A percentile compares a stretch with the other conserved stretches of the same genome.
Evolutionary conservation across 2,113 vertebrate species (phyloP).

Genomic region (Myocastor coypus): DNA sequence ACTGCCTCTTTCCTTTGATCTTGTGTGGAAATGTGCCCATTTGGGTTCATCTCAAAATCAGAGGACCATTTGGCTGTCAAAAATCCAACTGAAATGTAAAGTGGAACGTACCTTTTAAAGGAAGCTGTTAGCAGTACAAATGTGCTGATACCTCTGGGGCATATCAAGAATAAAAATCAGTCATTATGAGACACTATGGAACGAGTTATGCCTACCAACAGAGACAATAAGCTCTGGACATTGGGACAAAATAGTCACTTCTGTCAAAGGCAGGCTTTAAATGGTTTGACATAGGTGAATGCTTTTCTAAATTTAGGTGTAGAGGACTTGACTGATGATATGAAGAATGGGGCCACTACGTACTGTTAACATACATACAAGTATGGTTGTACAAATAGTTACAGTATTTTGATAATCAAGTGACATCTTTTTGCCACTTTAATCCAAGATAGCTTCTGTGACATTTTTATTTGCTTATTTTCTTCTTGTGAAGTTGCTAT

Average conservation of each 20-base stretch:
- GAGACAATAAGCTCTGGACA: neutral
- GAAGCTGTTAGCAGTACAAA: neutral
- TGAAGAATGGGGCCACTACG: neutral
- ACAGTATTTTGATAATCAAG: neutral
- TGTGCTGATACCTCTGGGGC: neutral
- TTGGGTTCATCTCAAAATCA: slow-evolving; percentile 57
- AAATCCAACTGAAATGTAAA: slow-evolving; percentile 53
- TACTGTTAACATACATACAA: neutral
- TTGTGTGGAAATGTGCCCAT: slow-evolving; percentile 61
- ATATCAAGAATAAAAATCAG: neutral
- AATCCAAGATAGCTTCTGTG: neutral
- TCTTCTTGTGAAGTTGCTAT: slow-evolving; percentile 1
- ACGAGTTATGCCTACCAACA: neutral
- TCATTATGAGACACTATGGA: neutral
- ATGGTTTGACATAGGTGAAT: neutral
- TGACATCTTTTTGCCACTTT: neutral
- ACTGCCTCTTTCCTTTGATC: slow-evolving; percentile 71
- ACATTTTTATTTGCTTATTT: neutral
- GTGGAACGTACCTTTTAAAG: slow-evolving; percentile 51
- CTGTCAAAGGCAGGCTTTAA: neutral
- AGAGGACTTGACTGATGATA: neutral
- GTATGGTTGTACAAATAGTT: neutral
- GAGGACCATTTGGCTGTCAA: slow-evolving; percentile 50
- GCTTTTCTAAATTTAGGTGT: neutral
- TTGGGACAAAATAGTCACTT: neutral